Base-by-base conservation (phyloP, 1,140 invertebrate genomes). In the Chironomus striatipennis region DNA sequence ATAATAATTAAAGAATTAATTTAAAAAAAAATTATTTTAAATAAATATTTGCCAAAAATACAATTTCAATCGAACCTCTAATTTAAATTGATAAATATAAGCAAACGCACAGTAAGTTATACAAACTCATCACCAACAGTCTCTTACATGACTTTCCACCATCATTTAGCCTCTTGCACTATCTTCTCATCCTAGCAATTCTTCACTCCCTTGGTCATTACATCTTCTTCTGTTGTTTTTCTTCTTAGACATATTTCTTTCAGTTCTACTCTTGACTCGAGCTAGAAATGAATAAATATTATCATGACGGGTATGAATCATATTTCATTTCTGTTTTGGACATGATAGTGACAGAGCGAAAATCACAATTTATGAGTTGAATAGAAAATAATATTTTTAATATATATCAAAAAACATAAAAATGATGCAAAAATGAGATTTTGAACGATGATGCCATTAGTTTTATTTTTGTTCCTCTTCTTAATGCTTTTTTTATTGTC, bases 271-370 rank as follows among this genome's bases (percentile, higher is more conserved):
- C 9, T 15, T 57, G 47, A 4, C 18, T 18, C 65, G 65, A 6
- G 17, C 2, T 57, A 70, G 17, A 21, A n/a, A 70, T 70, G 20
- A 70, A 70, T 70, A 70, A 70, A 70, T 70, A 70, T 70, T 18
- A 70, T 70, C 65, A 70, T 70, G 65, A 70, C 17, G 17, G 17
- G n/a, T 9, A 70, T 7, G 20, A 70, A 70, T 70, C 65, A 70
- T 70, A 70, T 70, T 70, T 70, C 65, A 70, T 70, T 57, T 70
- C 20, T 70, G 17, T 70, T 70, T 70, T 70, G 65, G 65, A 70
- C 65, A 70, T 70, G 65, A 70, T 70, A 70, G 65, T 70, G 65
- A 70, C 65, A 70, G 65, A 18, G 65, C 65, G 20, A 70, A 70
- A 70, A 70, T 70, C 65, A 20, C n/a, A 70, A 70, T 70, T 70